Percentiles rank a stretch among this genome's conserved stretches.
Evolutionary conservation across 2,888 invertebrate species (phyloP).

Genomic region (Hyposoter dolosus): DNA sequence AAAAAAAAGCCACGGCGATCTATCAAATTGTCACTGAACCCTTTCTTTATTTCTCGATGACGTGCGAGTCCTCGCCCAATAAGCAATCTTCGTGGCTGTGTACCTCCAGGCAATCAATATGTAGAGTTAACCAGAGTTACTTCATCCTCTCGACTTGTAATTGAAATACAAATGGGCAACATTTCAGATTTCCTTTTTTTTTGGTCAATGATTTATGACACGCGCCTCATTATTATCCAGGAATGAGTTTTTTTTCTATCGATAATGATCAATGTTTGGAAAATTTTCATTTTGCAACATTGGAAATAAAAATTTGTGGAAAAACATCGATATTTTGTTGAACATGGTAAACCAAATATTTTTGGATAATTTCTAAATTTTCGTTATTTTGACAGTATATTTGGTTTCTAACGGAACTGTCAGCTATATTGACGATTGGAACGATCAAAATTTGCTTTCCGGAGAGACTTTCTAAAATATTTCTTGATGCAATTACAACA

Average conservation of each 20-base stretch:
- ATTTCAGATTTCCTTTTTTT: neutral
- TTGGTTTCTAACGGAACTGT: too few relatives aligned
- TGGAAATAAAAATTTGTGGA: too few relatives aligned
- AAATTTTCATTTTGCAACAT: too few relatives aligned
- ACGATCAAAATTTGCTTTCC: too few relatives aligned
- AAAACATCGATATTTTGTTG: too few relatives aligned
- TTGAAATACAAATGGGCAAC: neutral
- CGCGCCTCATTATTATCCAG: neutral
- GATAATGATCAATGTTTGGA: neutral
- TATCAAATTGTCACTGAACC: constrained; percentile 83
- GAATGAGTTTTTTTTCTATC: neutral
- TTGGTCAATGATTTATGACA: neutral
- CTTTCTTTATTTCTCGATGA: constrained; percentile 72
- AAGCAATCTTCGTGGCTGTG: constrained; percentile 75
- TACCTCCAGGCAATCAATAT: constrained; percentile 55
- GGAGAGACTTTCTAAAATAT: too few relatives aligned
- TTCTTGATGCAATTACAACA: too few relatives aligned
- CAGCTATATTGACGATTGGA: too few relatives aligned
- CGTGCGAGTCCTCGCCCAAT: constrained; percentile 73
- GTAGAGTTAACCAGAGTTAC: constrained; percentile 44
- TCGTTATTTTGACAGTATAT: too few relatives aligned
- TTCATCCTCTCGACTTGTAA: neutral
- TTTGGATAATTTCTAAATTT: too few relatives aligned
- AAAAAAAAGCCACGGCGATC: constrained; percentile 75
- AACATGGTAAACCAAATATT: too few relatives aligned